These are phyloP conservation scores for Chrysolina oricalcia DNA, from an alignment of 2,888 invertebrate genomes.

Conservation along the genomic window DNA sequence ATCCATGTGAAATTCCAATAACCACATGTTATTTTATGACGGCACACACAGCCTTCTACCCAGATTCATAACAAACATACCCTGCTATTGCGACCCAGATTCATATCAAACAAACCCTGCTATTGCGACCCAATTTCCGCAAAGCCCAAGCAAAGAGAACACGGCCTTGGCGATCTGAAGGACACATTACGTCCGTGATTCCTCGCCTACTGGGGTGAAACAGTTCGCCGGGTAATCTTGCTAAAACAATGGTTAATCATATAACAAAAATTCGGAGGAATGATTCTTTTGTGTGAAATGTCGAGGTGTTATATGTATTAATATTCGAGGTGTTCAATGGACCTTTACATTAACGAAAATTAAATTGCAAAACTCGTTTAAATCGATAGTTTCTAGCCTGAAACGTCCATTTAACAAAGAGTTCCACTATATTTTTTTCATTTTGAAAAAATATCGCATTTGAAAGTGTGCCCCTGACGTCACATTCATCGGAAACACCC, in stretches of 20 bases:
- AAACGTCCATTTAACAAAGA: no score
- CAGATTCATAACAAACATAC: background rate
- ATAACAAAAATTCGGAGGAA: background rate
- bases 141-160: background rate
- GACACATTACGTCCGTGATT: background rate
- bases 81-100: background rate
- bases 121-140: background rate
- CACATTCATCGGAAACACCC: no score
- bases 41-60: background rate
- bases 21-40: no score
- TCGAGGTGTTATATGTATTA: no score
- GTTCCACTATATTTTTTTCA: no score
- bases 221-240: background rate
- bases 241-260: background rate
- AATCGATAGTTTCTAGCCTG: no score
- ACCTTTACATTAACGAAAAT: no score
- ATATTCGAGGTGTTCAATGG: no score
- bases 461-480: no score
- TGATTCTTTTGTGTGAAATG: background rate
- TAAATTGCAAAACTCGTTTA: no score
- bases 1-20: background rate
- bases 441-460: no score
- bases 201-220: background rate
- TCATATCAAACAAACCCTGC: background rate
- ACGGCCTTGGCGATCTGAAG: slow-evolving; percentile 10